Evolutionary conservation across 2,113 vertebrate species (phyloP).

Genomic region (Halcyon malimbica): DNA sequence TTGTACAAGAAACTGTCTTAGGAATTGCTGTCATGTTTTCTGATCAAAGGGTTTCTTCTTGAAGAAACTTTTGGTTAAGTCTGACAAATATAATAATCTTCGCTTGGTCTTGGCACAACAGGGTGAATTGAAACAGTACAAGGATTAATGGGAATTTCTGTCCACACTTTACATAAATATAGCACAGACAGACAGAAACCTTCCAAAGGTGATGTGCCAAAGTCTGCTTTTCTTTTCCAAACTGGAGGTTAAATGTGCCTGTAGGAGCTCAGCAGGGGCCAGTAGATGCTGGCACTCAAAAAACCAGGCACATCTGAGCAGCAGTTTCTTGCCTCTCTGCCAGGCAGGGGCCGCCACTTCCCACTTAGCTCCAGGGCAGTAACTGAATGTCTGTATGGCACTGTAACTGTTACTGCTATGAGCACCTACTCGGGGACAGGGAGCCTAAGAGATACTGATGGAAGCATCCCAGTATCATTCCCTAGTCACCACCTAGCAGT

Average conservation of each 20-base stretch:
- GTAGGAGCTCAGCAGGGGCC: conserved; percentile 12
- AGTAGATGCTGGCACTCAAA: background rate
- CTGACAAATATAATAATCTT: conserved; percentile 33
- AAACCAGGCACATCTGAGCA: background rate
- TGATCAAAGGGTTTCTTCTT: conserved; percentile 37
- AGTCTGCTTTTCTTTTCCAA: conserved; percentile 15
- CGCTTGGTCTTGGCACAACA: conserved; percentile 8
- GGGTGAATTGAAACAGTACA: background rate
- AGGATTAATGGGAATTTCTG: conserved; percentile 23
- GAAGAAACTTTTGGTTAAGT: conserved; percentile 7
- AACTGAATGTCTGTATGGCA: background rate
- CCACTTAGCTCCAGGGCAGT: background rate
- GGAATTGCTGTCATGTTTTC: background rate
- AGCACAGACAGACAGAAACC: background rate
- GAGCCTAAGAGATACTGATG: accelerated
- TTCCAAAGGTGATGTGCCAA: conserved; percentile 44
- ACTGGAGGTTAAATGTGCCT: conserved; percentile 47
- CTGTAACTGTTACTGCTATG: background rate
- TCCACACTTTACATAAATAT: background rate
- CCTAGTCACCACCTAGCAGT: background rate
- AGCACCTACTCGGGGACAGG: background rate
- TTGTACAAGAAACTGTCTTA: background rate
- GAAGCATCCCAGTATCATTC: background rate
- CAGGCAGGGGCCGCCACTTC: background rate
- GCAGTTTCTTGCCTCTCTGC: background rate